phyloP scores from a whole-genome alignment of 2,888 invertebrate genomes.

The Hydropsyche betteni region DNA sequence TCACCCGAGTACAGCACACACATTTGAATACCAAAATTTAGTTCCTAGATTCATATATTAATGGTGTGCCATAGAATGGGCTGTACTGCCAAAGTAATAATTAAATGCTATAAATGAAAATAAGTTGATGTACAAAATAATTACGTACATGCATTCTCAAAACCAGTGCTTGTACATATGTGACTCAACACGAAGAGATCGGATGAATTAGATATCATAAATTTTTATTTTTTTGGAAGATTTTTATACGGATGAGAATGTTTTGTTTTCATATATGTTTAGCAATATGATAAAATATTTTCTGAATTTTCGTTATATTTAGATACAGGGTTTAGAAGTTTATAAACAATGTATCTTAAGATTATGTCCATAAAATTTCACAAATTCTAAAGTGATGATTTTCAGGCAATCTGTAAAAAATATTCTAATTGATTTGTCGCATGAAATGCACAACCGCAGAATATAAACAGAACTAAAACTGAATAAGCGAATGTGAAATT shows the following conservation, averaged over 20 bases:
- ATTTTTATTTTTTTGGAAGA: constrained; percentile 1
- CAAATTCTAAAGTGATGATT: no score
- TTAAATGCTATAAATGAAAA: background rate
- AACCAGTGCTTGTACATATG: background rate
- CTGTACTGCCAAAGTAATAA: constrained; percentile 3
- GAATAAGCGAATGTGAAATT: no score
- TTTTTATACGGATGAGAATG: background rate
- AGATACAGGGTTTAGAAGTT: constrained; percentile 52
- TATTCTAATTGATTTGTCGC: no score
- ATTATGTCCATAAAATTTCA: background rate
- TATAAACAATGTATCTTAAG: constrained; percentile 28
- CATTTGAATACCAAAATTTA: constrained; percentile 5
- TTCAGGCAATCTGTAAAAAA: no score
- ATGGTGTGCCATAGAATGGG: constrained; percentile 22
- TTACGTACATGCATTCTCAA: background rate
- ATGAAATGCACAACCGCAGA: no score
- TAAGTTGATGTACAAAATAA: background rate
- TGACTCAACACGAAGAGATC: background rate
- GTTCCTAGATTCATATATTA: background rate
- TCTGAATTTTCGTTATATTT: constrained; percentile 44
- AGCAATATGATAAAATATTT: constrained; percentile 21
- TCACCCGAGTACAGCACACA: constrained; percentile 14
- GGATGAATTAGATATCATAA: background rate
- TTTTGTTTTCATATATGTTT: background rate
- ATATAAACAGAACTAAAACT: no score